These are phyloP conservation scores for Drosophila pullipes DNA, from an alignment of 2,888 invertebrate genomes.

Conservation along the genomic window DNA sequence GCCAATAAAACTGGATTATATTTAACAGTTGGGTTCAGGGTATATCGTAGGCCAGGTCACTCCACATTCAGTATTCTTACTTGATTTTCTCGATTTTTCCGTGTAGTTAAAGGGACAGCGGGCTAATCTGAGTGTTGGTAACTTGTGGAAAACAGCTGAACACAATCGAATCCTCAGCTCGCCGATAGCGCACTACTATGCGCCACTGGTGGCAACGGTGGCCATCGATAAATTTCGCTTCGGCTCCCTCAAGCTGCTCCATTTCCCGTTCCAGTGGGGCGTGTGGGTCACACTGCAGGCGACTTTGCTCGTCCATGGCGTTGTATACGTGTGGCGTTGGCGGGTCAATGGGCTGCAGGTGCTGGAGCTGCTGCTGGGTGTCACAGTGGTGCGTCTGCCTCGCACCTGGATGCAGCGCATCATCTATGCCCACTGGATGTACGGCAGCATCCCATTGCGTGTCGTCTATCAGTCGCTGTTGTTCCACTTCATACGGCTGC, in stretches of 20 bases:
- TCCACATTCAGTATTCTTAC: background rate
- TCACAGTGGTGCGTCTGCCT: constrained; percentile 40
- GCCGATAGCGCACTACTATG: constrained; percentile 67
- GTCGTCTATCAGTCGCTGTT: constrained; percentile 74
- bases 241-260: constrained; percentile 45
- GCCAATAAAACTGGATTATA: background rate
- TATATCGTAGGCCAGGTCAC: background rate
- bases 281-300: constrained; percentile 56
- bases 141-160: constrained; percentile 57
- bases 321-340: constrained; percentile 45
- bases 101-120: constrained; percentile 41
- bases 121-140: constrained; percentile 70
- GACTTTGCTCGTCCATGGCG: constrained; percentile 40
- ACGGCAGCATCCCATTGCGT: constrained; percentile 61
- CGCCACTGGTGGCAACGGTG: constrained; percentile 57
- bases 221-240: constrained; percentile 45
- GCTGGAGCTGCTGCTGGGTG: constrained; percentile 55
- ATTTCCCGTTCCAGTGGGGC: constrained; percentile 56
- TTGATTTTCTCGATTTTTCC: background rate
- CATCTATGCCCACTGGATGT: constrained; percentile 62
- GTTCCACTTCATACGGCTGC: constrained; percentile 71
- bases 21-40: background rate
- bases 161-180: constrained; percentile 52
- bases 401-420: constrained; percentile 55
- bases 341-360: constrained; percentile 38